Evolutionary conservation across 1,140 invertebrate species (phyloP).

Genomic region (Lanistes nyassanus): DNA sequence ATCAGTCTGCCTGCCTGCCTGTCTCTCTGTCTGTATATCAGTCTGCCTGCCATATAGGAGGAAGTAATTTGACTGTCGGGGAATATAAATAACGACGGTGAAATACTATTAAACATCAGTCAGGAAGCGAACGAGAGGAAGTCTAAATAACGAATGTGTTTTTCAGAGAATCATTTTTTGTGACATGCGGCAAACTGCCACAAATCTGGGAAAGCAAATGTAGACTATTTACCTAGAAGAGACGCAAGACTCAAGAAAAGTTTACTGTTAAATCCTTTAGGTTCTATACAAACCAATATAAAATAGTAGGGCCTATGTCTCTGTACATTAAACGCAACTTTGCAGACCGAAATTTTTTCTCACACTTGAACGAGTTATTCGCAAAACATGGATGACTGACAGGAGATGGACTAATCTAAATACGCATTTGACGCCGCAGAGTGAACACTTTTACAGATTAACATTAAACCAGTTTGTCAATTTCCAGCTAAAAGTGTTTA

Average conservation of each 20-base stretch:
- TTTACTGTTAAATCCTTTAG: background rate
- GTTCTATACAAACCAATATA: background rate
- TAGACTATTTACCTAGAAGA: background rate
- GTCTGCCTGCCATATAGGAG: background rate
- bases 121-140: background rate
- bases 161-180: background rate
- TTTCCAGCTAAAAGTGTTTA: too few relatives aligned
- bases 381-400: too few relatives aligned
- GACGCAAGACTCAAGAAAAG: background rate
- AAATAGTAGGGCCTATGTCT: too few relatives aligned
- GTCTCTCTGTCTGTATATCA: too few relatives aligned
- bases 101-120: background rate
- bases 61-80: background rate
- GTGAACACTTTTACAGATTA: background rate
- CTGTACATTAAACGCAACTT: too few relatives aligned
- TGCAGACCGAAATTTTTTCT: too few relatives aligned
- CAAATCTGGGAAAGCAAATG: background rate
- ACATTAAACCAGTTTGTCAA: too few relatives aligned
- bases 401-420: constrained; percentile 1
- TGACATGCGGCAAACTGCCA: background rate
- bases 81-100: background rate
- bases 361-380: too few relatives aligned
- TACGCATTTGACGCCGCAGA: background rate
- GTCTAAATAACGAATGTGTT: background rate
- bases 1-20: too few relatives aligned